Base-by-base conservation (phyloP, 1,140 invertebrate genomes). In the Trichoplusia ni region DNA sequence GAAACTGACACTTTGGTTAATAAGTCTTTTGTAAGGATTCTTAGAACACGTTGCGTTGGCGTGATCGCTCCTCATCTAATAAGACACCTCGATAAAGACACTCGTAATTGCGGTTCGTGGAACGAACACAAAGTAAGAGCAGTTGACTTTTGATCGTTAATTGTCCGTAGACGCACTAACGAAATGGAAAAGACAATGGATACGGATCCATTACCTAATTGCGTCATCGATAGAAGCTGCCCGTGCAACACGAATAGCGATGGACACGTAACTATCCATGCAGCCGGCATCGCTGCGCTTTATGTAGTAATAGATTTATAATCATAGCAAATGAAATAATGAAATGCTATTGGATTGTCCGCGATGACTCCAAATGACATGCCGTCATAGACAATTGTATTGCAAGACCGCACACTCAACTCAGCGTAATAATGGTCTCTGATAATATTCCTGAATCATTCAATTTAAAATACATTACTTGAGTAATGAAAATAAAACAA, bases 1-100 rank as follows among this genome's bases (percentile, higher is more conserved):
- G 47, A 75, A 75, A 71, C 63, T 75, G 63, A 74, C 64, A 74
- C 72, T 68, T 63, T 63, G 13, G 58, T 67, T 58, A 58, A 58
- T 58, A 58, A 29, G 67, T 60, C 58, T 66, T 67, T 63, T 56
- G 64, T 67, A 75, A 73, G 69, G 79, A 31, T 86, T 84, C 81
- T 73, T 16, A 64, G 81, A 82, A 84, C 63, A 73, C 29, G 56
- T 68, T 71, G 73, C 71, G 71, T 76, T 72, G 70, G 72, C 69
- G 72, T 75, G 71, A 56, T 66, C 51, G 56, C 56, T 56, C 59
- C 38, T 25, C 53, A 54, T 70, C 73, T 73, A 75, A 75, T 70
- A 71, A 71, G 71, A 74, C 62, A 69, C 67, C 64, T 68, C 56
- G 38, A 75, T 75, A 53, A 66, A 64, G 47, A 64, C 47, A 27